phyloP scores from a whole-genome alignment of 2,797 vertebrate species.

The Dicrostonyx torquatus region DNA sequence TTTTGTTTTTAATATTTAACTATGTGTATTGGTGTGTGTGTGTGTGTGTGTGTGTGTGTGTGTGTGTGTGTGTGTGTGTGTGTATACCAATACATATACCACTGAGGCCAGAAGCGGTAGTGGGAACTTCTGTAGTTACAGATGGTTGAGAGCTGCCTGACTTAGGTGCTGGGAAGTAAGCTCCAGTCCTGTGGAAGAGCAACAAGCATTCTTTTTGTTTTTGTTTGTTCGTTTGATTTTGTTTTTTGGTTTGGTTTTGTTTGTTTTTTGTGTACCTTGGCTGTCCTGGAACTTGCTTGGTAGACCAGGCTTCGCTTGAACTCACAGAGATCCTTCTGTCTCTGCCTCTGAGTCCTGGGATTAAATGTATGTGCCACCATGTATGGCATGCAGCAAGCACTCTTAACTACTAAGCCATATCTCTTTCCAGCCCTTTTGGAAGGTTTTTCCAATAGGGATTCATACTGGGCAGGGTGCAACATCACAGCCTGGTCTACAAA shows the following conservation, averaged over 20 bases:
- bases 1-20: background rate
- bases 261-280: background rate
- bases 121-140: background rate
- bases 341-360: background rate
- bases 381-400: background rate
- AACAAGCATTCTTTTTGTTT: background rate
- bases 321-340: background rate
- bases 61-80: background rate
- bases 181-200: background rate
- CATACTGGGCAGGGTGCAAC: background rate
- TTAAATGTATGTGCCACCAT: background rate
- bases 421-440: background rate
- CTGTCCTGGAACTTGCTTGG: background rate
- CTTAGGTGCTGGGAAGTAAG: background rate
- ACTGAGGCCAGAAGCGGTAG: background rate
- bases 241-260: background rate
- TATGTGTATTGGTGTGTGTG: background rate
- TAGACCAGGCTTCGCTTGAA: background rate
- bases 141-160: background rate
- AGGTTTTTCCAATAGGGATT: background rate
- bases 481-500: background rate
- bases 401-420: background rate
- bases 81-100: background rate
- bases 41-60: too few species aligned
- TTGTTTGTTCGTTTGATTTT: background rate